Percentiles rank a stretch among this genome's conserved stretches.
Evolutionary conservation across 1,140 invertebrate genomes (phyloP).

Genomic region (Himalopsyche phryganea): DNA sequence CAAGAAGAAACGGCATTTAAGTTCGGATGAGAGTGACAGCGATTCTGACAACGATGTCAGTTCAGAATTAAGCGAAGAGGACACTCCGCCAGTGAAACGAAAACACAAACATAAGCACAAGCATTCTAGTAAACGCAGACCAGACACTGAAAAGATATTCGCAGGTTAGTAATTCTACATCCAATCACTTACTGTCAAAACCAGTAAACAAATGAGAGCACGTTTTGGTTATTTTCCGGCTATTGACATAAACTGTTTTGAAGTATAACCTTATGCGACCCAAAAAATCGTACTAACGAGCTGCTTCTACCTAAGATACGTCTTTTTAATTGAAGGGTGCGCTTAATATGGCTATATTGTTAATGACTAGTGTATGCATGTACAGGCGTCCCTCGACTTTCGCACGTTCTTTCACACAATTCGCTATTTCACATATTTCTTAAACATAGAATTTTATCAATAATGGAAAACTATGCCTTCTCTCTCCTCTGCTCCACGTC

Average conservation of each 20-base stretch:
- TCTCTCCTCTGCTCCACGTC: too few species aligned
- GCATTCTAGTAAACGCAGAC: slow-evolving; percentile 38
- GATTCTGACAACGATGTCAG: slow-evolving; percentile 36
- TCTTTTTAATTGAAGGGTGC: not conserved
- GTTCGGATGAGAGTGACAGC: slow-evolving; percentile 34
- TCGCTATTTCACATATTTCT: too few species aligned
- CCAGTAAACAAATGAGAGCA: too few species aligned
- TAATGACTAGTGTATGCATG: too few species aligned
- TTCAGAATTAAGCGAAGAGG: slow-evolving; percentile 42
- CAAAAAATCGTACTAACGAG: not conserved
- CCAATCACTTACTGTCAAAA: too few species aligned
- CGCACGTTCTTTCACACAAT: too few species aligned
- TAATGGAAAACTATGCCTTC: too few species aligned
- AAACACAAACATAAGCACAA: slow-evolving; percentile 43
- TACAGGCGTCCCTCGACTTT: too few species aligned
- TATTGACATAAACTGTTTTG: not conserved
- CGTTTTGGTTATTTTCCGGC: not conserved
- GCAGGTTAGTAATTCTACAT: slow-evolving; percentile 35
- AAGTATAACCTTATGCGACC: not conserved
- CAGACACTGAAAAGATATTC: slow-evolving; percentile 32
- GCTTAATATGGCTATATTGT: not conserved
- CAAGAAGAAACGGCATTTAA: slow-evolving; percentile 45
- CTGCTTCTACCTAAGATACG: not conserved
- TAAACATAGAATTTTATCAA: too few species aligned
- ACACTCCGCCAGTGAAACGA: slow-evolving; percentile 42